A percentile compares a stretch with the other conserved stretches of the same genome.
Evolutionary conservation across 1,140 invertebrate genomes (phyloP).

Genomic region (Drosophila equinoxialis): DNA sequence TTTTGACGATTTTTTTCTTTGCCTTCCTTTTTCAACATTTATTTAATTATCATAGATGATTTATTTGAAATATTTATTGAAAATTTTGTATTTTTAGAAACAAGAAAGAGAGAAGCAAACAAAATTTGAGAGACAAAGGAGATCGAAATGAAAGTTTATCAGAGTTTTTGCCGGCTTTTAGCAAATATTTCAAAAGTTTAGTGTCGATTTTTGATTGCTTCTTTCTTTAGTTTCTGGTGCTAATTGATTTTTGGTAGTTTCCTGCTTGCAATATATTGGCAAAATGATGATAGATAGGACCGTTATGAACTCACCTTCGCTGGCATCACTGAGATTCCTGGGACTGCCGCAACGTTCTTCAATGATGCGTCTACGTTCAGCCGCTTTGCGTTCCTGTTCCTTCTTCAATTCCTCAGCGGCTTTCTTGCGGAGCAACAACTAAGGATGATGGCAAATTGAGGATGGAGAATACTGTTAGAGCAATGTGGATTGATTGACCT

Average conservation of each 20-base stretch:
- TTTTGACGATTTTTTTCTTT: neutral
- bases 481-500: neutral
- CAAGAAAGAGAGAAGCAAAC: neutral
- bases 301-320: conserved; percentile 90
- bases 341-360: conserved; percentile 96
- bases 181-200: too few species aligned
- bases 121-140: neutral
- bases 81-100: neutral
- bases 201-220: neutral
- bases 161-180: too few species aligned
- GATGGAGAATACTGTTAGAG: neutral
- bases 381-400: conserved; percentile 99
- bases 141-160: too few species aligned
- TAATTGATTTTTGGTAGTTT: neutral
- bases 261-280: neutral
- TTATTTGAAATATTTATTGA: neutral
- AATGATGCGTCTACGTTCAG: conserved; percentile 98
- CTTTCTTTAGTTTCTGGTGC: neutral
- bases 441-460: conserved; percentile 10
- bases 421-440: conserved; percentile 99
- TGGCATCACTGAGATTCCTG: conserved; percentile 94
- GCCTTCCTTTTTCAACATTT: neutral
- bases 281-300: conserved; percentile 39
- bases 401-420: conserved; percentile 99
- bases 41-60: neutral